These are phyloP conservation scores for Zapornia atra DNA, from an alignment of 2,113 vertebrate species.

Conservation along the genomic window DNA sequence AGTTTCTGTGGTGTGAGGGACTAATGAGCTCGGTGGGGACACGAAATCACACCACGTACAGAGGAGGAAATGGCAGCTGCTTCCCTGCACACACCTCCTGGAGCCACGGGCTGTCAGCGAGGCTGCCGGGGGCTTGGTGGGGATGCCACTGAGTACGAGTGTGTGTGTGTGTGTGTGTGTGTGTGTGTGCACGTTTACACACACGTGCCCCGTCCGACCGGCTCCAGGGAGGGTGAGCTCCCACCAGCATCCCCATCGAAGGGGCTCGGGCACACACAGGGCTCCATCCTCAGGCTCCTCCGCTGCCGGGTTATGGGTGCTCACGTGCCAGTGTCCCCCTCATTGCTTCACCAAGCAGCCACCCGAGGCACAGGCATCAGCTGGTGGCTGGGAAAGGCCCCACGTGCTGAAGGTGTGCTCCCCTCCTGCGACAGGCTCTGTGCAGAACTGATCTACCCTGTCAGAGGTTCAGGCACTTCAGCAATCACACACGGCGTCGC, in stretches of 20 bases:
- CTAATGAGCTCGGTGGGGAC: background rate
- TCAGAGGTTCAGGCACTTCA: background rate
- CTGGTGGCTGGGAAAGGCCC: too few species aligned
- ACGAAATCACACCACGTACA: too few species aligned
- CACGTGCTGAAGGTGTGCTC: accelerated
- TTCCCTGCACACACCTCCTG: background rate
- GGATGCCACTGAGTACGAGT: background rate
- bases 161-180: accelerated
- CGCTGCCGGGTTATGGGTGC: accelerated
- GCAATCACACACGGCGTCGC: background rate
- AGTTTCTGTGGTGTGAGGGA: background rate
- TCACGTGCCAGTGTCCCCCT: accelerated
- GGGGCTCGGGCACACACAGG: background rate
- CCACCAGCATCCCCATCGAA: background rate
- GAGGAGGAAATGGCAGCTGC: background rate
- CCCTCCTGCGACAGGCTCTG: background rate
- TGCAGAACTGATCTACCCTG: background rate
- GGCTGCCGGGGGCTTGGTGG: too few species aligned
- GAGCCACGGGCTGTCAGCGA: background rate
- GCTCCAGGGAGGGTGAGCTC: accelerated
- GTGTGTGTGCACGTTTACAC: accelerated
- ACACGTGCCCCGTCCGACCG: accelerated
- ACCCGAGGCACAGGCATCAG: too few species aligned
- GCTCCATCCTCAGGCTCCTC: background rate
- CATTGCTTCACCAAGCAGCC: too few species aligned